Conservation (phyloP, 2,888 invertebrate genomes). For the Tetragnatha montana region DNA sequence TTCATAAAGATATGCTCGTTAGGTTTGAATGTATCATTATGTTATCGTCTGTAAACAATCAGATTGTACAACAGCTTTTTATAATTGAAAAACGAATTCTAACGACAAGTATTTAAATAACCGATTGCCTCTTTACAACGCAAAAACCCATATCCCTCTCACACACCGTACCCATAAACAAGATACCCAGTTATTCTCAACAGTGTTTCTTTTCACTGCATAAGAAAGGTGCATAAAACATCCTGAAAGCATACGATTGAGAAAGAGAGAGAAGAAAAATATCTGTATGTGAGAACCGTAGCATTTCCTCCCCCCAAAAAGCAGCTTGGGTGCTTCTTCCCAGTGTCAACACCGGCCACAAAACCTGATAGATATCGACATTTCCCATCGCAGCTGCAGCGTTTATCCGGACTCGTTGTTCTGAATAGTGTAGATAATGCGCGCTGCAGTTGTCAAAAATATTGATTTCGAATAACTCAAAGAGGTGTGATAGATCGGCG, state of each 20-base stretch:
- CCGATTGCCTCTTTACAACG: too few relatives aligned
- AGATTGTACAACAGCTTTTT: too few relatives aligned
- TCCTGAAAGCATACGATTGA: background rate
- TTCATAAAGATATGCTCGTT: too few relatives aligned
- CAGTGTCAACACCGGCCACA: background rate
- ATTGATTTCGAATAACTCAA: background rate
- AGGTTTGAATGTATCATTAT: too few relatives aligned
- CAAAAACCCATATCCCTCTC: too few relatives aligned
- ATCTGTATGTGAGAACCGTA: background rate
- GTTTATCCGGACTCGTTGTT: background rate
- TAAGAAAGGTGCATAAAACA: background rate
- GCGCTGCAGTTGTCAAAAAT: background rate
- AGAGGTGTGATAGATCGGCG: background rate
- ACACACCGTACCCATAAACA: too few relatives aligned
- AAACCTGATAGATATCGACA: conserved; percentile 1
- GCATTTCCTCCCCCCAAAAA: background rate
- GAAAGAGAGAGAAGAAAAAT: background rate
- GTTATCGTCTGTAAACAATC: too few relatives aligned
- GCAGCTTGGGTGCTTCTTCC: background rate
- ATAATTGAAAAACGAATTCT: too few relatives aligned
- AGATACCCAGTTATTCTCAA: too few relatives aligned
- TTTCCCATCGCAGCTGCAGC: background rate
- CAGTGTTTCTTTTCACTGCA: background rate
- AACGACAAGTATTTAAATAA: too few relatives aligned
- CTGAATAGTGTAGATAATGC: background rate